phyloP scores from a whole-genome alignment of 2,797 vertebrate species.

The Ispidina lecontei region DNA sequence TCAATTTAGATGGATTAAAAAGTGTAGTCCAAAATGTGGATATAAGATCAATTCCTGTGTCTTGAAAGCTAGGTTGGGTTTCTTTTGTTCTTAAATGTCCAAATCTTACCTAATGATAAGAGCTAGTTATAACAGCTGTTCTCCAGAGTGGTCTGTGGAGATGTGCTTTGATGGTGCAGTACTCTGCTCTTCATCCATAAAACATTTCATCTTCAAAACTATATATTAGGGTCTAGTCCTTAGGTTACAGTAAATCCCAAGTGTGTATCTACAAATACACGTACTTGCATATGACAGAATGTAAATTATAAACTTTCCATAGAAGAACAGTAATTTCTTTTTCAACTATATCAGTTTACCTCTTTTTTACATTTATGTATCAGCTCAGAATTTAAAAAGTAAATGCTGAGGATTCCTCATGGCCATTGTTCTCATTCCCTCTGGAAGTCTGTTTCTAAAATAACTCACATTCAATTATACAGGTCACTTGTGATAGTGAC shows the following conservation, averaged over 20 bases:
- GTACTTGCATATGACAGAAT: background rate
- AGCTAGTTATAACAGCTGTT: background rate
- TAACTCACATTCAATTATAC: slow-evolving; percentile 62
- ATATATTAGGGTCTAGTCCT: background rate
- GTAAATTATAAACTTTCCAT: background rate
- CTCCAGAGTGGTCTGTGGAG: background rate
- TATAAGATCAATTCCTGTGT: background rate
- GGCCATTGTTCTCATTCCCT: background rate
- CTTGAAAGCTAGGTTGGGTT: background rate
- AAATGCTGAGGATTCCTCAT: slow-evolving; percentile 29
- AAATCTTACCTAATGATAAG: background rate
- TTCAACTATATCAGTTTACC: background rate
- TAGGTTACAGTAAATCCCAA: background rate
- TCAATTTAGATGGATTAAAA: background rate
- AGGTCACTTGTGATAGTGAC: slow-evolving; percentile 58
- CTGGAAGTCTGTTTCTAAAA: slow-evolving; percentile 56
- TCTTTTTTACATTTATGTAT: background rate
- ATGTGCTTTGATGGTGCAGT: background rate
- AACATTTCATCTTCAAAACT: slow-evolving; percentile 14
- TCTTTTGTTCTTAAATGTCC: background rate
- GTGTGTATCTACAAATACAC: background rate
- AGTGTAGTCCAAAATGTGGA: background rate
- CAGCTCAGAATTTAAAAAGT: background rate
- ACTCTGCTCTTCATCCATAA: slow-evolving; percentile 1
- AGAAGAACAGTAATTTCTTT: background rate